phyloP scores from a whole-genome alignment of 2,797 vertebrate species.

The Periparus ater region DNA sequence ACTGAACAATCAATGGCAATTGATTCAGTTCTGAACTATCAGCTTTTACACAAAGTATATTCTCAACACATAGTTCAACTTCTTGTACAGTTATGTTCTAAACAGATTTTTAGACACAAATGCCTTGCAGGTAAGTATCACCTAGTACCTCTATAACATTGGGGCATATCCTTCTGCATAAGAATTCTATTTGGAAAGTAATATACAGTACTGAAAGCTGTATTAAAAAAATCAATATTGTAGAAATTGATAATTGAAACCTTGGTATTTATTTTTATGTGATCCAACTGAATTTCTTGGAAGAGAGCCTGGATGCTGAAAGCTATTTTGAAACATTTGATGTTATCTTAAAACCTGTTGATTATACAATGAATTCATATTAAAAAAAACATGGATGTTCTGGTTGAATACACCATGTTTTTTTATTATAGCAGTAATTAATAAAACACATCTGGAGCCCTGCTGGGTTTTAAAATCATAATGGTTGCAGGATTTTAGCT shows the following conservation, averaged over 20 bases:
- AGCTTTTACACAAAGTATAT: neutral
- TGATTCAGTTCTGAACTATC: neutral
- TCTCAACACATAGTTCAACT: neutral
- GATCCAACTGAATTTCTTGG: neutral
- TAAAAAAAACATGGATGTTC: neutral
- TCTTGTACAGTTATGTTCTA: neutral
- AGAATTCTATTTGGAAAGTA: neutral
- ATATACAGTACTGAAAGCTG: neutral
- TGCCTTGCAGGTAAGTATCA: neutral
- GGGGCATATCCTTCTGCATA: neutral
- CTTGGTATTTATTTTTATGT: neutral
- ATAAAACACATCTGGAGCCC: neutral
- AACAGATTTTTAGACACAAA: neutral
- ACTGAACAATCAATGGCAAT: neutral
- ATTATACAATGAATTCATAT: neutral
- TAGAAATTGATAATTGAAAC: neutral
- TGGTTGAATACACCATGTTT: neutral
- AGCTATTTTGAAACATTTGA: neutral
- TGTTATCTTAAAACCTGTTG: neutral
- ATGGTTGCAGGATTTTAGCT: neutral
- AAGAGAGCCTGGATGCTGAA: neutral
- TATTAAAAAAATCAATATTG: neutral
- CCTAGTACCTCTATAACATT: neutral
- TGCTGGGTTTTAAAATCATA: constrained; percentile 2
- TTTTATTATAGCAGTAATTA: neutral